A percentile compares a stretch with the other conserved stretches of the same genome.
These are phyloP conservation scores for Capromys pilorides DNA, from an alignment of 2,797 vertebrate species.

Conservation along the genomic window DNA sequence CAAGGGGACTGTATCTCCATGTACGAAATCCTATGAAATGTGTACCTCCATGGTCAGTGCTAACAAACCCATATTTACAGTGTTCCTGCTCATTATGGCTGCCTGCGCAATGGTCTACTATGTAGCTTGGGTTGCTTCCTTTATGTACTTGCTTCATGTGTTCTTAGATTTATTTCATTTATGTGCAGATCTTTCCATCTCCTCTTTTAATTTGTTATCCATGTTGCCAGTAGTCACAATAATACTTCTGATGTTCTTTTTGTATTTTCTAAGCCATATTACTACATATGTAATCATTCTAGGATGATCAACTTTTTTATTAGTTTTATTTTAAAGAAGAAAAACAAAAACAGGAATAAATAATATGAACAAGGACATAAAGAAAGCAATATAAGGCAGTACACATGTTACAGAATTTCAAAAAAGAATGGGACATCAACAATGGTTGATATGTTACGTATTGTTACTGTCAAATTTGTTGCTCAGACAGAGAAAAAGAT, in stretches of 20 bases:
- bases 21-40: not conserved
- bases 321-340: no score
- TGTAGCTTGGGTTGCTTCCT: not conserved
- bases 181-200: not conserved
- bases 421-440: no score
- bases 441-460: no score
- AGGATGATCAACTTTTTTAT: not conserved
- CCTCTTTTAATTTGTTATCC: not conserved
- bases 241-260: slow-evolving; percentile 11
- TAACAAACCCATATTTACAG: not conserved
- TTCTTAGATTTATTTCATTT: not conserved
- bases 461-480: no score
- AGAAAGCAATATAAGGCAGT: no score
- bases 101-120: not conserved
- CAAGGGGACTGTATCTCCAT: not conserved
- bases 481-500: no score
- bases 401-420: no score
- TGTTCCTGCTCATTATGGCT: not conserved
- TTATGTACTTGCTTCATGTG: not conserved
- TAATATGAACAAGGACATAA: no score
- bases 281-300: not conserved
- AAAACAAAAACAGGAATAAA: no score
- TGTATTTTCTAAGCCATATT: not conserved
- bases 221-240: not conserved
- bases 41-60: not conserved